Evolutionary conservation across 2,888 invertebrate species (phyloP).

Genomic region (Eledona agricola): DNA sequence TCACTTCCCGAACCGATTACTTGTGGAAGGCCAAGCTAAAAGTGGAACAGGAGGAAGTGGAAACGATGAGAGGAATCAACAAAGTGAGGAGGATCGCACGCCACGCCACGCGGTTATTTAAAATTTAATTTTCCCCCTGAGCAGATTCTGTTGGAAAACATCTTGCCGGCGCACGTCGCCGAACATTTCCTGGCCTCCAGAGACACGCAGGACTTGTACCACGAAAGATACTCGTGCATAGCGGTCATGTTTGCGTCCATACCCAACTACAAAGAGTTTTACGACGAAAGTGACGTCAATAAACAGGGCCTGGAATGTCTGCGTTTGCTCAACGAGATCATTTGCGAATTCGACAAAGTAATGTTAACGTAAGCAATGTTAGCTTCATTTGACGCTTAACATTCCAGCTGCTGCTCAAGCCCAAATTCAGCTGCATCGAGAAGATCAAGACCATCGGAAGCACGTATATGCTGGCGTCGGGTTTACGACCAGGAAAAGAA

Average conservation of each 20-base stretch:
- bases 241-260: conserved; percentile 99
- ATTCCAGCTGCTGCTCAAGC: conserved; percentile 83
- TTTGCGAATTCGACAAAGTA: conserved; percentile 98
- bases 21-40: conserved; percentile 93
- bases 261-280: conserved; percentile 97
- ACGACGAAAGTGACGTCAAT: conserved; percentile 95
- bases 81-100: conserved; percentile 72
- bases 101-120: neutral
- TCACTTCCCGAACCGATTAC: conserved; percentile 90
- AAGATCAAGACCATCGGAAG: conserved; percentile 99
- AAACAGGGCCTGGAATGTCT: conserved; percentile 96
- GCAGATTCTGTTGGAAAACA: conserved; percentile 93
- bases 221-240: conserved; percentile 91
- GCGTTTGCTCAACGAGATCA: conserved; percentile 93
- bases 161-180: conserved; percentile 95
- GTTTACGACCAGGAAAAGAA: conserved; percentile 87
- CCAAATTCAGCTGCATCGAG: conserved; percentile 95
- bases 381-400: conserved; percentile 1
- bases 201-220: conserved; percentile 87
- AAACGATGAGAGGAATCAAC: conserved; percentile 95
- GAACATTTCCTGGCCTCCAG: conserved; percentile 86
- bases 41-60: conserved; percentile 94
- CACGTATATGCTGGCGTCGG: conserved; percentile 98
- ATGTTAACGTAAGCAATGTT: conserved; percentile 4
- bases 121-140: conserved; percentile 48